Evolutionary conservation across 2,888 invertebrate species (phyloP), one percentile per base, ranked within the genome.

Genomic region (Craniophora ligustri): DNA sequence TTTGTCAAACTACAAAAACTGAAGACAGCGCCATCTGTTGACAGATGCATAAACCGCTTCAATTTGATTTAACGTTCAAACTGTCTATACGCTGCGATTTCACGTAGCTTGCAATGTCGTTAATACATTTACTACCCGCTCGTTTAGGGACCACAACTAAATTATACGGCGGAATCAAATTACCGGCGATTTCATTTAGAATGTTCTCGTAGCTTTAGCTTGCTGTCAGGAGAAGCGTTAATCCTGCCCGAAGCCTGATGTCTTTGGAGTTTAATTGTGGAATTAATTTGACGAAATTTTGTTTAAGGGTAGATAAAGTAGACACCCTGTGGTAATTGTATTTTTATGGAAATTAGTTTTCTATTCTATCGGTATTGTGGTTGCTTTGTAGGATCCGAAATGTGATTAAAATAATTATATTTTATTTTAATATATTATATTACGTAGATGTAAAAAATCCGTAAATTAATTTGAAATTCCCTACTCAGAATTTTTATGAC

Each of bases 151-250:
- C 72, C 55, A 42, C 49, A 70, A 73, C 64, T 55, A 39, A 53
- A 59, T 73, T 70, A 64, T 62, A 63, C 72, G 56, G 34, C 64
- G 40, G 67, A 79, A 81, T 80, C 67, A 67, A 76, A 79, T 77
- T 72, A 76, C 59, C 50, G 63, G 59, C 64, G 72, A 76, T 76
- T 78, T 67, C 63, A 72, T 75, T 75, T 62, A 61, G 72, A 75
- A 72, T 67, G 53, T 32, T 44, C 32, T 15, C 44, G 44, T 67
- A 67, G 70, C 72, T 61, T 63, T 50, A 48, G 58, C 47, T 56
- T 35, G 42, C 56, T 21, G 44, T 47, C 38, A 32, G 53, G 34
- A 42, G 48, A 59, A 39, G 50, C 56, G 40, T 41, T 53, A 62
- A 57, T 66, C 47, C 48, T 32, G 28, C 28, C 13, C 31, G 41